Evolutionary conservation across 2,797 vertebrate species (phyloP).

Genomic region (Hippopotamyrus pictus): DNA sequence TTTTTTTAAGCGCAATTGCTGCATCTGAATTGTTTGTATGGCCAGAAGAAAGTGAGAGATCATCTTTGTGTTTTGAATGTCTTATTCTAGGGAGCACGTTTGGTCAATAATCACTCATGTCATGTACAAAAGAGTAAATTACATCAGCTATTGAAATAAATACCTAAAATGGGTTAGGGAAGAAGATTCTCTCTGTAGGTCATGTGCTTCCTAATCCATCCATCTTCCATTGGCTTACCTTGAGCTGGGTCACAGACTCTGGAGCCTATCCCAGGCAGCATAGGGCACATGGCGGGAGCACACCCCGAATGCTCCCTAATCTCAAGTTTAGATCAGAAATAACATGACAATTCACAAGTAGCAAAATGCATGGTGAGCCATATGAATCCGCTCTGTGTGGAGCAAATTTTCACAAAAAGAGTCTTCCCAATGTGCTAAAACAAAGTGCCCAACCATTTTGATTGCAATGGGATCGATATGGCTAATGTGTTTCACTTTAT

Average conservation of each 20-base stretch:
- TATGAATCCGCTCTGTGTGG: background rate
- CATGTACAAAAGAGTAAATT: background rate
- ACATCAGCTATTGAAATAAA: background rate
- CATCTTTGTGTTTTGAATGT: background rate
- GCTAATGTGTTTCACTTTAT: conserved; percentile 51
- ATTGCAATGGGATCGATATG: conserved; percentile 30
- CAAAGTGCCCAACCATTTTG: conserved; percentile 2
- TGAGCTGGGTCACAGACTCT: background rate
- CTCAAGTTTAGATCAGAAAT: background rate
- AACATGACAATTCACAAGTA: background rate
- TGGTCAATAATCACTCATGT: background rate
- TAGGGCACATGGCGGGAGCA: background rate
- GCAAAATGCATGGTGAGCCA: background rate
- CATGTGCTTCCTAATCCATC: background rate
- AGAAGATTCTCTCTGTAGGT: background rate
- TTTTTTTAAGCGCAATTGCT: background rate
- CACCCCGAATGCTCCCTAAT: background rate
- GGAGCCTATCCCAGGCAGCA: background rate
- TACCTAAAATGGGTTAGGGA: background rate
- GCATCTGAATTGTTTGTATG: background rate
- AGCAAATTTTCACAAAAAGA: background rate
- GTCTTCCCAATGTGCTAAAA: background rate
- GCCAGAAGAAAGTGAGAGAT: background rate
- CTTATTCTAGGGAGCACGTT: background rate
- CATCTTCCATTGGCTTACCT: background rate